Evolutionary conservation across 2,797 vertebrate species (phyloP), one percentile per base, ranked within the genome.

Genomic region (Helostoma temminkii): DNA sequence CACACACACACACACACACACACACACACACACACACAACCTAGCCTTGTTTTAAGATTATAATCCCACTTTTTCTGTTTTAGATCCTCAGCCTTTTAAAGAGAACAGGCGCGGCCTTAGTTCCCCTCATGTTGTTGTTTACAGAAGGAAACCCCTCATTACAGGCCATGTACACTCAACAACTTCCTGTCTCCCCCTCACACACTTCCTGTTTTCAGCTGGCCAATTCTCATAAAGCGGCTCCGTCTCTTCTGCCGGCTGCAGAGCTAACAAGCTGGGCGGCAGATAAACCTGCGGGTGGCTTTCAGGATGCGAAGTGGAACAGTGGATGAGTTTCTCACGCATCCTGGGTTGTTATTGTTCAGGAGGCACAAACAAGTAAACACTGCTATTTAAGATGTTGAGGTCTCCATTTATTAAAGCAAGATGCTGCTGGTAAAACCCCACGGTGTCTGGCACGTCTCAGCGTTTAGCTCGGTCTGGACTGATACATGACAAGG

Each of bases 101-200:
- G 61, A 50, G 37, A 71, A 62, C 70, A 75, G 42, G 14, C 76
- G 10, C 1, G 1, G 50, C 58, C 64, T 78, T 8, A 47, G 37
- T 28, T 63, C 43, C 59, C 52, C 46, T 53, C 22, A 15, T 88
- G 79, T 84, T 89, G 86, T 79, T 83, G 88, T 91, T 92, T 91
- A 86, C 78, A 84, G 74, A 84, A 78, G 79, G 88, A 91, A 83
- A 82, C 48, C 64, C 76, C 74, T 92, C 86, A 90, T 93, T 90
- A 88, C 78, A 57, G 74, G 59, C 55, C 48, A 70, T 82, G 80
- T 86, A 63, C 82, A 78, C 81, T 83, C 67, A 85, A 89, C 82
- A 80, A 89, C 89, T 91, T 94, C 93, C 93, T 92, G 81, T 75
- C 34, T 42, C 24, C 24, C 22, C 81, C 50, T 19, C 6, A 42